Base-by-base conservation (phyloP, 2,888 invertebrate genomes). In the Aphidius colemani region DNA sequence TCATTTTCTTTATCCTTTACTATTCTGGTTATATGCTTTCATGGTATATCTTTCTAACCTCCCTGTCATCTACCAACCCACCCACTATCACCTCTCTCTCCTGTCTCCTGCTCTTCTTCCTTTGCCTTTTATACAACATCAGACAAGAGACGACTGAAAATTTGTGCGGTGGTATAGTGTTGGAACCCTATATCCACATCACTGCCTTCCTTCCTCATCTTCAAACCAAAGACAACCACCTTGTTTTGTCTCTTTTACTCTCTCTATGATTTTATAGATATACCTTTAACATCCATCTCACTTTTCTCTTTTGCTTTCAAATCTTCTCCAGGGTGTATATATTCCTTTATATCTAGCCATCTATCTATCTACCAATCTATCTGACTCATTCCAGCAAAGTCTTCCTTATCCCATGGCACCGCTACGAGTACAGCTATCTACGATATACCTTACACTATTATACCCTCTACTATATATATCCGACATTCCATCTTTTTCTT, bases 321-420 rank as follows among this genome's bases (percentile, higher is more conserved):
- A 45, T 55, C 61, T 50, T 59, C 13, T 13, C 11, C 11, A 11
- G 3, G 7, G 6, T 65, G 55, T 51, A 7, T 53, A 44, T 44
- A 44, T 61, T 60, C 58, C 61, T 53, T 53, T 61, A 30, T 30
- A 5, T 60, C 55, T 57, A 66, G 64, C 67, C 60, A 66, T 58
- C 64, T 64, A 65, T 64, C 69, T 63, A 64, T 63, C 67, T 66
- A 45, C 61, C 64, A 64, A 71, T 67, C 67, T 65, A 65, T 58
- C 58, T 56, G 50, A 60, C 66, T 66, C 50, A 62, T 43, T 62
- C 63, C 61, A 59, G 67, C 67, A 63, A 66, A 67, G 63, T 66
- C 65, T 61, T 58, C 64, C 58, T 63, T 64, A 66, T 69, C 59
- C 69, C 66, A 55, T 44, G 55, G 44, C 55, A 44, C 6, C 11